A percentile compares a stretch with the other conserved stretches of the same genome.
Conservation (phyloP, 2,113 vertebrate genomes). For the Melanostigma gelatinosum region DNA sequence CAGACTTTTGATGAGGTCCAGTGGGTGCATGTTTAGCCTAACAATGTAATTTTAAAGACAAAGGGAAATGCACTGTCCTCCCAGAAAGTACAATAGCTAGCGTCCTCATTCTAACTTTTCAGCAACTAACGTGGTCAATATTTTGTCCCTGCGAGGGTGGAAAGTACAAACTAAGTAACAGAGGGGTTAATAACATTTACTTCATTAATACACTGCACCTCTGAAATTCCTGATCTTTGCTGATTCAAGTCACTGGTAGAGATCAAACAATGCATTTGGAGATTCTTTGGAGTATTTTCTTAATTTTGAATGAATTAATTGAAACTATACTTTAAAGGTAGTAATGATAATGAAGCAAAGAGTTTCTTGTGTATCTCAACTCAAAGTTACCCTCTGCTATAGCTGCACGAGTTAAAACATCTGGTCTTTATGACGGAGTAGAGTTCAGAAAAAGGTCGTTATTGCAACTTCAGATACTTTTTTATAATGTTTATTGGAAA, state of each 20-base stretch:
- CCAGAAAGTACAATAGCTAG: neutral
- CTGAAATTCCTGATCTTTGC: neutral
- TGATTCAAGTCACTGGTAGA: neutral
- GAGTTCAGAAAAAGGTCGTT: neutral
- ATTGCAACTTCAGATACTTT: neutral
- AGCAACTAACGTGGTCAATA: neutral
- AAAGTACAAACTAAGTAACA: neutral
- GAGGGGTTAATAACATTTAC: neutral
- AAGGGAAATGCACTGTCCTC: neutral
- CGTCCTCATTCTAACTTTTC: neutral
- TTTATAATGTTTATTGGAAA: constrained; percentile 42
- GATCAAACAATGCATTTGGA: neutral
- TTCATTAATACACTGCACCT: neutral
- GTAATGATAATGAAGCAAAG: neutral
- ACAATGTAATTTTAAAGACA: neutral
- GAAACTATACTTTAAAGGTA: neutral
- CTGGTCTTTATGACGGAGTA: neutral
- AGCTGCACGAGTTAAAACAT: neutral
- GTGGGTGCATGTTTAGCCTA: neutral
- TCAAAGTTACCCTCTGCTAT: neutral
- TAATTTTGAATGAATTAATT: neutral
- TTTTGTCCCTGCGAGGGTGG: neutral
- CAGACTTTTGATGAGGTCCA: neutral
- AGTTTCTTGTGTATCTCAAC: neutral
- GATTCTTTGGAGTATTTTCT: neutral